phyloP scores from a whole-genome alignment of 2,113 vertebrate species.

The Acinonyx jubatus region DNA sequence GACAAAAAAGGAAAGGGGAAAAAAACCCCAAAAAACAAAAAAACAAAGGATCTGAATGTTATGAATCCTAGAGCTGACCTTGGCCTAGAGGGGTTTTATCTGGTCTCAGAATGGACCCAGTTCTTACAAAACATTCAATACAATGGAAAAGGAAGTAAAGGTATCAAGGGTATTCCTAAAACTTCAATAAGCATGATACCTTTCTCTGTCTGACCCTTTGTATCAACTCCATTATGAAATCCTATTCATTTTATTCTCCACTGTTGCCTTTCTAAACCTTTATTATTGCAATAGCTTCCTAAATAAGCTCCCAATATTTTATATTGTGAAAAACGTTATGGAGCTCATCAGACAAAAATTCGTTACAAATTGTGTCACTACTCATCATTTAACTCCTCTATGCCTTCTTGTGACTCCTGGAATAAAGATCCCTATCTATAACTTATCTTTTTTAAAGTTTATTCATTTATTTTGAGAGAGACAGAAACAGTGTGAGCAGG shows the following conservation, averaged over 20 bases:
- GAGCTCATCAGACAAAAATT: not conserved
- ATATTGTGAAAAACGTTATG: not conserved
- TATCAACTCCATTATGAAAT: not conserved
- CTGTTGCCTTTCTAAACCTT: not conserved
- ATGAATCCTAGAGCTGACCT: not conserved
- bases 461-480: too few relatives aligned
- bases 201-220: not conserved
- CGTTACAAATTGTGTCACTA: not conserved
- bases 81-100: not conserved
- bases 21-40: not conserved
- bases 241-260: not conserved
- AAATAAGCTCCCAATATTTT: not conserved
- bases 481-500: too few relatives aligned
- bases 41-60: not conserved
- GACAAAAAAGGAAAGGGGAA: not conserved
- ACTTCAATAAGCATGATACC: not conserved
- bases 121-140: not conserved
- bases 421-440: not conserved
- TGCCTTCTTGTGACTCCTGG: not conserved
- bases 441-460: too few relatives aligned
- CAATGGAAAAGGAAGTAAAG: not conserved
- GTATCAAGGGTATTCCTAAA: not conserved
- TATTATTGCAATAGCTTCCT: not conserved
- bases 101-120: not conserved
- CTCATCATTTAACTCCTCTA: not conserved